These are phyloP conservation scores for Cephalopholis sonnerati DNA, from an alignment of 2,113 vertebrate genomes.

Conservation along the genomic window DNA sequence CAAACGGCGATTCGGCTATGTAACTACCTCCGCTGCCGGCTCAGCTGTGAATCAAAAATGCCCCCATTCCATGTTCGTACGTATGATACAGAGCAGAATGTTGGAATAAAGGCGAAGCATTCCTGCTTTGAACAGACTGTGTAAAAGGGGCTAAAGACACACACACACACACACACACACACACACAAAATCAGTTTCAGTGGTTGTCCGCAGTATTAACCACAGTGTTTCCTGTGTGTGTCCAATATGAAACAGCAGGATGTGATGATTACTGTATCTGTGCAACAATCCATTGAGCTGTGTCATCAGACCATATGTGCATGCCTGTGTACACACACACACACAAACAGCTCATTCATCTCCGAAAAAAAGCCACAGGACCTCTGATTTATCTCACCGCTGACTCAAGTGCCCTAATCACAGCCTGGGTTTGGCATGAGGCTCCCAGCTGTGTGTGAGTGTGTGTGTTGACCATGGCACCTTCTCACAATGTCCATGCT, in stretches of 20 bases:
- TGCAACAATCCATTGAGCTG: conserved; percentile 38
- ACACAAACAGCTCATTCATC: conserved; percentile 45
- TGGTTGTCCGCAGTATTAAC: conserved; percentile 34
- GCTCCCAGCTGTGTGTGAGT: conserved; percentile 28
- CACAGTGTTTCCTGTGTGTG: conserved; percentile 53
- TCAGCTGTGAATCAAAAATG: too few relatives aligned
- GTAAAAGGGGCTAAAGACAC: too few relatives aligned
- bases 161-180: neutral
- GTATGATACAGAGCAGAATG: too few relatives aligned
- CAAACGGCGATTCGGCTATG: too few relatives aligned
- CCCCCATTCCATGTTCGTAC: too few relatives aligned
- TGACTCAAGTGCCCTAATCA: conserved; percentile 45
- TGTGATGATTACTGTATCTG: conserved; percentile 49
- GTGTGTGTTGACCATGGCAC: conserved; percentile 26
- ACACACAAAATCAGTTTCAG: conserved; percentile 9
- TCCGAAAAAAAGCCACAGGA: conserved; percentile 40
- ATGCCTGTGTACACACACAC: neutral
- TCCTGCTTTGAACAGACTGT: too few relatives aligned
- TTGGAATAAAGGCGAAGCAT: too few relatives aligned
- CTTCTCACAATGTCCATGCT: conserved; percentile 5
- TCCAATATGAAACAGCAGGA: conserved; percentile 61
- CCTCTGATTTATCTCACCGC: conserved; percentile 46
- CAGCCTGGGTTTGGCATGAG: conserved; percentile 19
- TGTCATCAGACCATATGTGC: conserved; percentile 55
- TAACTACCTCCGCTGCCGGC: too few relatives aligned